phyloP scores from a whole-genome alignment of 2,888 invertebrate species.

The Morinoia aosen region DNA sequence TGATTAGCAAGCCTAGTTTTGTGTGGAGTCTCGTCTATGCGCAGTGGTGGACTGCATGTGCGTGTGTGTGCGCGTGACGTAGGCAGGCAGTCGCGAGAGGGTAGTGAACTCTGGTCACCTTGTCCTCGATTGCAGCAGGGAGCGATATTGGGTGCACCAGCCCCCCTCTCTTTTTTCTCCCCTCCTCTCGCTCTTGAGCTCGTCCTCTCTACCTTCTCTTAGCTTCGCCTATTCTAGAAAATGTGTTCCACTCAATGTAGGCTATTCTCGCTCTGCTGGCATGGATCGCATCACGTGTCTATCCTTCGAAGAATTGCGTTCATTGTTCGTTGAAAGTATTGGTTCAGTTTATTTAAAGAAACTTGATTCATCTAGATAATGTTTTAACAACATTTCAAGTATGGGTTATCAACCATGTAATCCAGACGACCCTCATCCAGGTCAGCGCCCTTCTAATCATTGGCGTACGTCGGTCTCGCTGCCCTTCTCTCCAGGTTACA shows the following conservation, averaged over 20 bases:
- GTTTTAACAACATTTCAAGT: neutral
- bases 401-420: neutral
- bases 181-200: slow-evolving; percentile 29
- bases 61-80: slow-evolving; percentile 44
- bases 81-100: slow-evolving; percentile 1
- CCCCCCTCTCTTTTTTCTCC: neutral
- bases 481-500: neutral
- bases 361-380: neutral
- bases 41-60: slow-evolving; percentile 14
- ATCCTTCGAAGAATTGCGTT: neutral
- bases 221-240: slow-evolving; percentile 7
- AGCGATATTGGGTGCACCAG: slow-evolving; percentile 27
- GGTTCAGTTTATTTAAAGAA: no score
- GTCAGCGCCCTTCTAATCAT: neutral
- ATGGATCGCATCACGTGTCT: neutral
- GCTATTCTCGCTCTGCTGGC: neutral
- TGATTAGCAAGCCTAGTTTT: neutral
- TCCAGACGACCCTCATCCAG: neutral
- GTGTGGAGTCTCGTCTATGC: neutral
- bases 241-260: neutral
- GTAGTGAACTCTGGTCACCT: slow-evolving; percentile 50
- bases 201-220: neutral
- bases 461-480: neutral
- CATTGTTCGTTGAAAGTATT: neutral
- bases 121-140: slow-evolving; percentile 47